Base-by-base conservation (phyloP, 2,113 vertebrate genomes). In the Choloepus hoffmanni region DNA sequence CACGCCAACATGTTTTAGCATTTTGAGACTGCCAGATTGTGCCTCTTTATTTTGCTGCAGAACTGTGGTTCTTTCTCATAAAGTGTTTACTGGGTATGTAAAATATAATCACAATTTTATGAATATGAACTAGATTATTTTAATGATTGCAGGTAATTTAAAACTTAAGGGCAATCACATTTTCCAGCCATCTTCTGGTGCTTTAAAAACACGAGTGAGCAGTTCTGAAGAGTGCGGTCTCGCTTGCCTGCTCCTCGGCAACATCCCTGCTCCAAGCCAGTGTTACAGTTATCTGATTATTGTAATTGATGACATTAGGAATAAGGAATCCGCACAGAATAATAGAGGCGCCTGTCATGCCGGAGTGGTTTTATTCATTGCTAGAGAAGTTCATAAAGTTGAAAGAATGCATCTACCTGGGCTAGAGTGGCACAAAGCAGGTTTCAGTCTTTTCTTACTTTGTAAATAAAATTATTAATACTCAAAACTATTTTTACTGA, bases 71-170 rank as follows among this genome's bases (percentile, higher is more conserved):
- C 97, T 97, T 97, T 95, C 97, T 97, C 96, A 87, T 95, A 94
- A 97, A 97, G 97, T 97, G 97, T 98, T 98, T 97, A 98, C 95
- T 95, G 77, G 92, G 91, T 94, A 95, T 97, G 95, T 96, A 95
- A 97, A 97, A 96, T 86, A 97, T 94, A 97, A 97, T 97, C 97
- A 97, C 70, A 40, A 93, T 92, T 94, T 96, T 97, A 98, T 97
- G 97, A 97, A 98, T 97, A 97, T 93, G 95, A 95, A 92, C 97
- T 95, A 97, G 97, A 97, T 97, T 97, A 97, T 95, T 98, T 98
- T 97, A 98, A 97, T 97, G 97, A 97, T 96, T 96, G 97, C 96
- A 96, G 97, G 97, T 97, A 96, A 97, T 98, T 97, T 97, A 94
- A 92, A 97, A 96, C 97, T 95, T 98, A 96, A 96, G 97, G 97